phyloP scores from a whole-genome alignment of 2,888 invertebrate genomes.

The Pomacea canaliculata region DNA sequence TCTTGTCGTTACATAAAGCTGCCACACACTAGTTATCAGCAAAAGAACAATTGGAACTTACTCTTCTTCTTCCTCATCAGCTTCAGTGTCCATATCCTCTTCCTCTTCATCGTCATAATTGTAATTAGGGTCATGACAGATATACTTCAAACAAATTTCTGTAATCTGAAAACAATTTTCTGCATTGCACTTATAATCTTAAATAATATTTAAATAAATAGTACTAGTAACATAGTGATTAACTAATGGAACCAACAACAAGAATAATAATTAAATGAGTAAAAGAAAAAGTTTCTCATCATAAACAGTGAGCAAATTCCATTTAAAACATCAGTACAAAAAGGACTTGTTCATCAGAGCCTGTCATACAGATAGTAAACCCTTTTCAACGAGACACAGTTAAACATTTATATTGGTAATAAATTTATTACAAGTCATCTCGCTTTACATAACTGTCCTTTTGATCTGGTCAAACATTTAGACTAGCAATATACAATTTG shows the following conservation, averaged over 20 bases:
- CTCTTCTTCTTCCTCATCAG: slow-evolving; percentile 77
- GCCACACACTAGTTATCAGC: too few species aligned
- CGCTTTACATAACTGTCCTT: too few species aligned
- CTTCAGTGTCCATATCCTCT: slow-evolving; percentile 68
- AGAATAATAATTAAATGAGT: not conserved
- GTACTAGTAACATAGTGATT: too few species aligned
- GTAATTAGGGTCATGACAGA: slow-evolving; percentile 98
- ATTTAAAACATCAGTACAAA: not conserved
- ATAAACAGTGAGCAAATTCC: not conserved
- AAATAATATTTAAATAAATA: not conserved
- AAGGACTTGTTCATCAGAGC: not conserved
- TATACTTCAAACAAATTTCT: slow-evolving; percentile 87
- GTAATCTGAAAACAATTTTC: slow-evolving; percentile 69
- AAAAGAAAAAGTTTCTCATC: not conserved
- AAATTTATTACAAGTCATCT: too few species aligned
- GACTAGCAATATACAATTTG: too few species aligned
- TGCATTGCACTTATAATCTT: not conserved
- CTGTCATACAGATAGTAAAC: too few species aligned
- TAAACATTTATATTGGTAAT: too few species aligned
- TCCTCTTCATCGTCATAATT: slow-evolving; percentile 85
- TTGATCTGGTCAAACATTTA: too few species aligned
- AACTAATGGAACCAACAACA: not conserved
- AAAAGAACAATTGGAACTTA: slow-evolving; percentile 39
- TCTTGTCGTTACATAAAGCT: too few species aligned
- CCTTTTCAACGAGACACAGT: too few species aligned